Percentiles rank a stretch among this genome's conserved stretches.
Conservation (phyloP, 1,140 invertebrate species). For the Bathynomus jamesi region DNA sequence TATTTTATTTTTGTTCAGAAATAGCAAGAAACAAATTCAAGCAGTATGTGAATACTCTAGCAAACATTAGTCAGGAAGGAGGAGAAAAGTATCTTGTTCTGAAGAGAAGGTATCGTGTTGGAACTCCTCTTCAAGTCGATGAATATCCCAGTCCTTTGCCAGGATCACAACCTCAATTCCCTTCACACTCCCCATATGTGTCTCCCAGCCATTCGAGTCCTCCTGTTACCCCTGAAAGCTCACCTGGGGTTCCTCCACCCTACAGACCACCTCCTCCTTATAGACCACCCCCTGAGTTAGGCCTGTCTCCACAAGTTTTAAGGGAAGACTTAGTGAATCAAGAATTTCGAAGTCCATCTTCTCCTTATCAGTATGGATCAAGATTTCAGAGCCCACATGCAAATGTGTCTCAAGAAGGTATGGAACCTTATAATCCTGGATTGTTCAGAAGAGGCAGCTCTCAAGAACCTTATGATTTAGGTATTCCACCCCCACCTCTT, state of each 20-base stretch:
- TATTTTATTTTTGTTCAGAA: constrained; percentile 21
- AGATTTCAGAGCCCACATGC: not conserved
- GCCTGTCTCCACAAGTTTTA: no score
- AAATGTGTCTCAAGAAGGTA: not conserved
- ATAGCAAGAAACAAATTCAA: constrained; percentile 76
- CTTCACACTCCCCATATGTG: not conserved
- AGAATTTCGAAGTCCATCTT: no score
- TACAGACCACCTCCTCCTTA: constrained; percentile 33
- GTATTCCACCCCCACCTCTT: not conserved
- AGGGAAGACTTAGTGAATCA: no score
- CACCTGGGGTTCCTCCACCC: constrained; percentile 16
- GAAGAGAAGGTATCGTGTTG: constrained; percentile 59
- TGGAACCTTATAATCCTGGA: not conserved
- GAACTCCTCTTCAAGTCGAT: constrained; percentile 26
- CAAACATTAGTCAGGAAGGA: constrained; percentile 60
- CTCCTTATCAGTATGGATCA: no score
- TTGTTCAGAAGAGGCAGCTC: not conserved
- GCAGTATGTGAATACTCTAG: constrained; percentile 79
- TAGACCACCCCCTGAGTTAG: constrained; percentile 22
- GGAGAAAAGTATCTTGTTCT: constrained; percentile 76
- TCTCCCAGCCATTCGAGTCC: no score
- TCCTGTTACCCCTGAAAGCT: constrained; percentile 16
- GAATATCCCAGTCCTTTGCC: constrained; percentile 18
- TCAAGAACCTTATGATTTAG: not conserved
- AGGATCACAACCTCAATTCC: not conserved